Conservation (phyloP, 2,113 vertebrate species). For the Natator depressus region DNA sequence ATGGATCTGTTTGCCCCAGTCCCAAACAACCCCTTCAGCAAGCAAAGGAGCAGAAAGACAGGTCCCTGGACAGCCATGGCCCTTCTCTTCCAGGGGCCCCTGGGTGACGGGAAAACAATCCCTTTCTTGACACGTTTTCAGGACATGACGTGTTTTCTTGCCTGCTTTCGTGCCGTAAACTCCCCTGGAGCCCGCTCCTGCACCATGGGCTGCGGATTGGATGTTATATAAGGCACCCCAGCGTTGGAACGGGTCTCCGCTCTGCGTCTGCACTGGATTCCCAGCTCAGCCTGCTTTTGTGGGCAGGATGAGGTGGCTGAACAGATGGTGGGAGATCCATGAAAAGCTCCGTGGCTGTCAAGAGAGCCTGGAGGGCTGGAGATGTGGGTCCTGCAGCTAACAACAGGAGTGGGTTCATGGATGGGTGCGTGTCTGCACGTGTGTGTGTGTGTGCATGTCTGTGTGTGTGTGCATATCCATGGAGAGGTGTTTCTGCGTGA, state of each 20-base stretch:
- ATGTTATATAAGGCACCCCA: neutral
- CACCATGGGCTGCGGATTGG: neutral
- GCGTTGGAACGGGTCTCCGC: neutral
- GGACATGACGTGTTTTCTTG: neutral
- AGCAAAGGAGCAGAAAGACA: neutral
- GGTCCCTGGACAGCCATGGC: no score
- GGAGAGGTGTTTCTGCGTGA: neutral
- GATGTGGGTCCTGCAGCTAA: no score
- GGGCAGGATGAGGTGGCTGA: neutral
- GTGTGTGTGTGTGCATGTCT: neutral
- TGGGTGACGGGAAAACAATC: neutral
- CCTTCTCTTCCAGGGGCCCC: neutral
- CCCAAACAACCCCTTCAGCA: neutral
- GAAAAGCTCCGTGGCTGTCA: no score
- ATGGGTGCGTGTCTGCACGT: neutral
- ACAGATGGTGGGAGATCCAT: neutral
- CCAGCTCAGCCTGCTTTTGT: neutral
- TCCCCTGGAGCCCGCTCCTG: neutral
- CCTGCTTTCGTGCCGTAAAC: neutral
- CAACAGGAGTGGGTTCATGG: neutral
- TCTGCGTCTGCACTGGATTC: neutral
- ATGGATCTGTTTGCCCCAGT: neutral
- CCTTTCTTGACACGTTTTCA: neutral
- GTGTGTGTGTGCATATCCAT: neutral
- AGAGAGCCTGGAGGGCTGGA: no score